phyloP scores from a whole-genome alignment of 1,140 invertebrate genomes.

The Papilio aristodemus region DNA sequence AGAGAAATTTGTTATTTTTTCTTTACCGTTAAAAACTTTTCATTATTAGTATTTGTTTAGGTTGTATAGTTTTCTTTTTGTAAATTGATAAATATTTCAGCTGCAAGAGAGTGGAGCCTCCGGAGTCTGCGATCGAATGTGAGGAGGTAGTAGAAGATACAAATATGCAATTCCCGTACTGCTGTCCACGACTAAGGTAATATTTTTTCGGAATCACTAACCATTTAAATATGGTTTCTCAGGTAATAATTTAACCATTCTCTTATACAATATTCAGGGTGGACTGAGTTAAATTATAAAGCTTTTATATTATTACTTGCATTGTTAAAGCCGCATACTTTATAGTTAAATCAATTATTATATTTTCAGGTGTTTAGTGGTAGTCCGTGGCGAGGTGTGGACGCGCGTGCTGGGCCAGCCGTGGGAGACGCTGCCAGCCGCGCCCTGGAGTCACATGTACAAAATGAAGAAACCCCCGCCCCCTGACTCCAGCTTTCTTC shows the following conservation, averaged over 20 bases:
- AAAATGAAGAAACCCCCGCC: constrained; percentile 75
- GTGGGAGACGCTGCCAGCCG: constrained; percentile 68
- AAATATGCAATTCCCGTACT: constrained; percentile 74
- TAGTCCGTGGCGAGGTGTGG: constrained; percentile 71
- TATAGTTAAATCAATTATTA: neutral
- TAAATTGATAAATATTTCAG: constrained; percentile 41
- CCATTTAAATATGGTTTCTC: too few relatives aligned
- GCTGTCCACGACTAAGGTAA: constrained; percentile 68
- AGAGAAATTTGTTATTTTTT: too few relatives aligned
- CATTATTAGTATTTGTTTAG: too few relatives aligned
- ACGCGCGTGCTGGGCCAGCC: constrained; percentile 69
- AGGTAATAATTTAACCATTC: too few relatives aligned
- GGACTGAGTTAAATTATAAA: too few relatives aligned
- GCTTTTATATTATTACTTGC: too few relatives aligned
- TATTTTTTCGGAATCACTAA: neutral
- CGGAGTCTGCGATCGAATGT: constrained; percentile 72
- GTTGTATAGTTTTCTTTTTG: neutral
- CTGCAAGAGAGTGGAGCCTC: constrained; percentile 71
- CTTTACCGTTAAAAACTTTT: too few relatives aligned
- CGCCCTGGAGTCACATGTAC: constrained; percentile 76
- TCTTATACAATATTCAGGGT: too few relatives aligned
- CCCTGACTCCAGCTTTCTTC: constrained; percentile 43
- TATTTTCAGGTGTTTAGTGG: constrained; percentile 59
- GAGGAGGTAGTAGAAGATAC: constrained; percentile 75
- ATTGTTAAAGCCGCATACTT: neutral